Percentiles rank a stretch among this genome's conserved stretches.
Evolutionary conservation across 2,888 invertebrate species (phyloP).

Genomic region (Strigamia crassipes): DNA sequence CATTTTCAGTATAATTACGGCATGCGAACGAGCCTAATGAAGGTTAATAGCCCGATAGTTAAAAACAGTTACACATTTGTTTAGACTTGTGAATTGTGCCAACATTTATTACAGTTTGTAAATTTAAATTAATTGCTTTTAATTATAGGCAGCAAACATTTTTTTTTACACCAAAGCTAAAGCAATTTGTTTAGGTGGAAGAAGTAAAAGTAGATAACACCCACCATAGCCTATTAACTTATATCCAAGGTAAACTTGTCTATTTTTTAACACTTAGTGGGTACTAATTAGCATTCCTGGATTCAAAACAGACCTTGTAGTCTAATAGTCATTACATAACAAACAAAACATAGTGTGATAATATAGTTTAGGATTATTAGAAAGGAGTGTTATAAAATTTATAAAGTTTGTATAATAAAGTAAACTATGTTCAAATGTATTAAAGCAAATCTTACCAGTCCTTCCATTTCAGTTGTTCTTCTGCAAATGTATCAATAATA

Average conservation of each 20-base stretch:
- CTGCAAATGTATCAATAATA: not conserved
- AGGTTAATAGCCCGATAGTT: conserved; percentile 18
- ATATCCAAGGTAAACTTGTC: conserved; percentile 16
- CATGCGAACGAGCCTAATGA: not conserved
- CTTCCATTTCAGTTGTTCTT: not conserved
- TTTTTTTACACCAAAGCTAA: not conserved
- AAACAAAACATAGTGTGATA: not conserved
- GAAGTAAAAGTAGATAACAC: not conserved
- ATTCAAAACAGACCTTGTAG: conserved; percentile 11
- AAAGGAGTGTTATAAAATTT: not conserved
- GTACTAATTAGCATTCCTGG: conserved; percentile 1
- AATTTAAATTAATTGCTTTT: not conserved
- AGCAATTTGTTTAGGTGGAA: conserved; percentile 1
- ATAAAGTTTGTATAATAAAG: not conserved
- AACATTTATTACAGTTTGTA: not conserved
- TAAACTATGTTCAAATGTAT: not conserved
- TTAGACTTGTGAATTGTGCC: not conserved
- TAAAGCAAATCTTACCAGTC: not conserved
- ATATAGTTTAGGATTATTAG: not conserved
- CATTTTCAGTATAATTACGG: not conserved
- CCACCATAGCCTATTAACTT: conserved; percentile 7
- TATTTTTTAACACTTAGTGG: not conserved
- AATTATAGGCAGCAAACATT: not conserved
- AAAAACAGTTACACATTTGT: not conserved
- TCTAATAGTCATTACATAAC: not conserved